Evolutionary conservation across 2,113 vertebrate genomes (phyloP).

Genomic region (Phyllostomus discolor): DNA sequence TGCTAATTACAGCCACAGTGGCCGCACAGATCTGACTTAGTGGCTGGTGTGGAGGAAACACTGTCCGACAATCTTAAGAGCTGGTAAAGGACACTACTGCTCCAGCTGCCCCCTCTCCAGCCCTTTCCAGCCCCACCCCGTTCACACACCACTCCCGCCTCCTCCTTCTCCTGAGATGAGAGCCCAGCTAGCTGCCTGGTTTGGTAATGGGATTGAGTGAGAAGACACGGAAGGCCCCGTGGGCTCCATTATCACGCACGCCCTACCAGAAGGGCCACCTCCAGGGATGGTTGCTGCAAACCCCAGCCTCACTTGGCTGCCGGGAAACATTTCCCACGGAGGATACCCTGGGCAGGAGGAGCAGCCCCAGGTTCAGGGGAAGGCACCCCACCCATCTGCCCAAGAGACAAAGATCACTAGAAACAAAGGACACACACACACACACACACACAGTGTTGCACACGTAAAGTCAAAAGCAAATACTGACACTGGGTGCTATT

Average conservation of each 20-base stretch:
- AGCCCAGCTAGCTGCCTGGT: conserved; percentile 37
- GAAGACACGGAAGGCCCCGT: conserved; percentile 53
- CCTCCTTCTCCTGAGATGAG: background rate
- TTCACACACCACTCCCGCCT: conserved; percentile 51
- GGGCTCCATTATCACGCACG: conserved; percentile 64
- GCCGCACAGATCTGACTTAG: conserved; percentile 44
- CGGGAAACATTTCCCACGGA: conserved; percentile 71
- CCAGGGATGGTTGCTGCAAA: conserved; percentile 28
- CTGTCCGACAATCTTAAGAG: background rate
- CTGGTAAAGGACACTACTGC: background rate
- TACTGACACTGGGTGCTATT: conserved; percentile 31
- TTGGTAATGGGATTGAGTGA: conserved; percentile 44
- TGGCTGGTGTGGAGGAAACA: background rate
- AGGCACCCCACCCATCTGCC: conserved; percentile 76
- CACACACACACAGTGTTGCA: conserved; percentile 16
- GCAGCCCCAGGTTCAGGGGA: conserved; percentile 64
- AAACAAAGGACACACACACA: conserved; percentile 81
- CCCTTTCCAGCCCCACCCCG: conserved; percentile 18
- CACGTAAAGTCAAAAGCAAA: conserved; percentile 51
- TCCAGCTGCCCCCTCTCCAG: background rate
- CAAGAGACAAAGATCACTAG: conserved; percentile 80
- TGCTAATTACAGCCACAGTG: conserved; percentile 40
- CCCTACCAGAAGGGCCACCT: background rate
- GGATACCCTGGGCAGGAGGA: conserved; percentile 58
- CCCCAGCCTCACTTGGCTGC: conserved; percentile 68